Base-by-base conservation (phyloP, 2,113 vertebrate genomes). In the Sphyrna mokarran region DNA sequence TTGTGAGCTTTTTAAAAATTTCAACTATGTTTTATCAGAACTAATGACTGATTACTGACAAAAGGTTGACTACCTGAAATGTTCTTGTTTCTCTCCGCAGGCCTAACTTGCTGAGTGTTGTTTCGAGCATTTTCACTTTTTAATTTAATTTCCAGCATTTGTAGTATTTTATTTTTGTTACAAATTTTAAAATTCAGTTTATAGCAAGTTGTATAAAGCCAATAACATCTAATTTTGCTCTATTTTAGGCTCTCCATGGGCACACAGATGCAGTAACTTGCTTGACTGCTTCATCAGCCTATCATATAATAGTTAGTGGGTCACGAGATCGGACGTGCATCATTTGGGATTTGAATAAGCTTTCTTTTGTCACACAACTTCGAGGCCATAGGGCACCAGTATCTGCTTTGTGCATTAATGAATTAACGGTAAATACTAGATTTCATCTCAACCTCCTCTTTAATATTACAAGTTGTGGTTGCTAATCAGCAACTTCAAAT, bases 271-370 rank as follows among this genome's bases (percentile, higher is more conserved):
- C 98, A 0, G 98, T 99, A 6, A 99, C 99, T 0, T 99, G 99
- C 76, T 96, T 99, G 86, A 99, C 98, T 0, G 98, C 99, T 0
- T 99, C 99, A 0, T 97, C 99, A 0, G 98, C 99, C 1, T 99
- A 99, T 96, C 99, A 99, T 97, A 99, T 99, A 0, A 98, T 99
- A 0, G 99, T 99, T 95, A 99, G 99, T 0, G 99, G 99, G 22
- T 99, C 99, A 0, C 98, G 99, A 5, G 99, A 99, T 96, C 98
- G 99, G 63, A 99, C 99, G 95, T 99, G 99, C 97, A 99, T 99
- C 98, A 98, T 99, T 96, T 99, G 99, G 99, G 99, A 99, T 96
- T 97, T 99, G 96, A 99, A 99, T 96, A 99, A 98, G 96, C 98
- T 99, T 0, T 98, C 98, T 0, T 99, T 99, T 95, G 97, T 99